A percentile compares a stretch with the other conserved stretches of the same genome.
Evolutionary conservation across 2,113 vertebrate species (phyloP).

Genomic region (Hipposideros armiger): DNA sequence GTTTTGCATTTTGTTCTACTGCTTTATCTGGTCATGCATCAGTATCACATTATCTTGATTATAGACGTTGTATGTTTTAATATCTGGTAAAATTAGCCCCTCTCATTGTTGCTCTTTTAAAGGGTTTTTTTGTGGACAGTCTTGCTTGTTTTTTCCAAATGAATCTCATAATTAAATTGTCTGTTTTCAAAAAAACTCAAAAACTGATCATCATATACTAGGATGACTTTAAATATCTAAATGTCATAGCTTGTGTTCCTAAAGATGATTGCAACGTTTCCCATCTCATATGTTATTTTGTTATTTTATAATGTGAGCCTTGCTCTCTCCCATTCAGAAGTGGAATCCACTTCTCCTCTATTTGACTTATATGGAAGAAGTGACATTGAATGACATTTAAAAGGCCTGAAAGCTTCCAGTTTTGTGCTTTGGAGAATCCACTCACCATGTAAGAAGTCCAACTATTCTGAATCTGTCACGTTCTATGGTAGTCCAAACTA

Average conservation of each 20-base stretch:
- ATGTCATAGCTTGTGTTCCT: not conserved
- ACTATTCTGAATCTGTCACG: not conserved
- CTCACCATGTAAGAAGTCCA: not conserved
- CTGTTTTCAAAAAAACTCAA: not conserved
- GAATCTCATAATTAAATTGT: not conserved
- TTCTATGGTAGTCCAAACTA: not conserved
- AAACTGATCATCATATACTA: not conserved
- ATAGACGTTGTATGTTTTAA: not conserved
- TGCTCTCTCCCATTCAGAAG: not conserved
- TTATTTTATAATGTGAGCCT: not conserved
- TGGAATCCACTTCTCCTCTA: not conserved
- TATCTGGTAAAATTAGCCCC: not conserved
- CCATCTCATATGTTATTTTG: not conserved
- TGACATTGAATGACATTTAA: not conserved
- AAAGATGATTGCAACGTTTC: not conserved
- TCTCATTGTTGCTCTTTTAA: not conserved
- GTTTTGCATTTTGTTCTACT: not conserved
- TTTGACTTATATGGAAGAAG: not conserved
- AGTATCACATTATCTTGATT: not conserved
- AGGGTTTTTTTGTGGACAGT: not conserved
- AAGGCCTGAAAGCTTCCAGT: not conserved
- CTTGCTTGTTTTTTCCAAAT: not conserved
- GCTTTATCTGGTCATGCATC: not conserved
- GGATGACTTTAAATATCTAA: slow-evolving; percentile 1
- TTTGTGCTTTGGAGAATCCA: not conserved